phyloP scores from a whole-genome alignment of 2,113 vertebrate species.

The Cynopterus brachyotis region DNA sequence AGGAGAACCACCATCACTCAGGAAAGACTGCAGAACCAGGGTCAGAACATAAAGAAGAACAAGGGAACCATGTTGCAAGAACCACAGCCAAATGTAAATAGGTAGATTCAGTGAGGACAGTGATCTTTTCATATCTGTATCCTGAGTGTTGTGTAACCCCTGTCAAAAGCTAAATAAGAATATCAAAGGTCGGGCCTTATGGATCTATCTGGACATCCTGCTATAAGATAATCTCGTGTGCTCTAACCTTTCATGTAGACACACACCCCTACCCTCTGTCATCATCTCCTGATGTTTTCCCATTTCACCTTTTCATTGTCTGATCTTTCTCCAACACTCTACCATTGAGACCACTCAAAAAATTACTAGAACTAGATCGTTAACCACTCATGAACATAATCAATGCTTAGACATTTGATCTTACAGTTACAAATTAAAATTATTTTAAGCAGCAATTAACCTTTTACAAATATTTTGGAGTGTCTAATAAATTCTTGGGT shows the following conservation, averaged over 20 bases:
- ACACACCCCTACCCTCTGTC: fast-evolving
- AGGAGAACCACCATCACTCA: background rate
- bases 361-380: background rate
- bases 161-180: background rate
- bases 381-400: background rate
- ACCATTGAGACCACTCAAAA: background rate
- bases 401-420: background rate
- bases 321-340: background rate
- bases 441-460: background rate
- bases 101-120: fast-evolving
- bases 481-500: background rate
- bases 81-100: background rate
- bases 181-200: background rate
- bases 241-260: background rate
- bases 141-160: background rate
- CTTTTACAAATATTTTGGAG: background rate
- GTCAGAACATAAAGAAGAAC: background rate
- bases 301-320: background rate
- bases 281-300: background rate
- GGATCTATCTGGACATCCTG: fast-evolving
- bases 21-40: background rate
- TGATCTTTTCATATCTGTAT: background rate
- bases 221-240: background rate
- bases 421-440: background rate
- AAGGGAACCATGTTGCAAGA: background rate